These are phyloP conservation scores for Aphelinus certus DNA, from an alignment of 1,140 invertebrate species.

Conservation along the genomic window DNA sequence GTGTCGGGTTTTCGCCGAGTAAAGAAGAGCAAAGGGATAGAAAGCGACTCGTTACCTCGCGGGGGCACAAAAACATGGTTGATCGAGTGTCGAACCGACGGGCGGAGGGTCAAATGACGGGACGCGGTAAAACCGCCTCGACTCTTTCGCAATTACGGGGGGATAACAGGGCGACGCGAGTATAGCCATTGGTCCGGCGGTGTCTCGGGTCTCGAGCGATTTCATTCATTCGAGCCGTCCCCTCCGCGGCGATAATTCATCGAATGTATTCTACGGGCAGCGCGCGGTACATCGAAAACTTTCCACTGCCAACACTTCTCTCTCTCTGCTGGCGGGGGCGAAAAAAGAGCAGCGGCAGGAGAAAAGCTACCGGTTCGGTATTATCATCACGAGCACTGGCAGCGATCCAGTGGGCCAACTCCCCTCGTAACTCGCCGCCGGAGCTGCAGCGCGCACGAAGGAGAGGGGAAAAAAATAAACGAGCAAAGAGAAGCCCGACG, in stretches of 20 bases:
- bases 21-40: too few relatives aligned
- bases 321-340: background rate
- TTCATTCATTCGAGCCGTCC: too few relatives aligned
- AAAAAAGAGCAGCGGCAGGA: background rate
- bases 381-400: conserved; percentile 40
- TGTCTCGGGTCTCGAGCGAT: too few relatives aligned
- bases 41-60: too few relatives aligned
- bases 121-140: too few relatives aligned
- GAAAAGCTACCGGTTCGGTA: conserved; percentile 24
- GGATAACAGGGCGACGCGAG: too few relatives aligned
- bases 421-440: background rate
- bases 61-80: too few relatives aligned
- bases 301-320: conserved; percentile 3
- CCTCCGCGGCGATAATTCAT: conserved; percentile 17
- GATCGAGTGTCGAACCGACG: too few relatives aligned
- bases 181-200: too few relatives aligned
- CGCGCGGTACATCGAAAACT: conserved; percentile 21
- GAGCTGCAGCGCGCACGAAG: background rate
- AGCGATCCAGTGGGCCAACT: conserved; percentile 30
- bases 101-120: too few relatives aligned
- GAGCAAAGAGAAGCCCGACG: conserved; percentile 14
- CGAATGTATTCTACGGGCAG: conserved; percentile 21
- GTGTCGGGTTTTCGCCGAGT: too few relatives aligned
- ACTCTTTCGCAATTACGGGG: too few relatives aligned
- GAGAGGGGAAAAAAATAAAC: conserved; percentile 3